A percentile compares a stretch with the other conserved stretches of the same genome.
Evolutionary conservation across 1,140 invertebrate species (phyloP).

Genomic region (Cydia amplana): DNA sequence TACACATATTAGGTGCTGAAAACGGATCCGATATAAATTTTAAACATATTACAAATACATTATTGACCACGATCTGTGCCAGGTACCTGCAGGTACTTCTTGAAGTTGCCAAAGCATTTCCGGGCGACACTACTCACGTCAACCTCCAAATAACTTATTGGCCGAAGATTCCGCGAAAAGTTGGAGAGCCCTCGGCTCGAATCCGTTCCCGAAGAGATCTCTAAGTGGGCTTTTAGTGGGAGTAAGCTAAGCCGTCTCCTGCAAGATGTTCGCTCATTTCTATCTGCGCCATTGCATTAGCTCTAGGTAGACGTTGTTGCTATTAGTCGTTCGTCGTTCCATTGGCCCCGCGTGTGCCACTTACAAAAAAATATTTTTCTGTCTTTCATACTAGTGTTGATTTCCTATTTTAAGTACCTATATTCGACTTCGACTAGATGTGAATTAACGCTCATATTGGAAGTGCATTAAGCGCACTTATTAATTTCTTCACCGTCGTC

Average conservation of each 20-base stretch:
- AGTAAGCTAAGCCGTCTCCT: constrained; percentile 74
- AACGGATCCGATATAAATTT: no score
- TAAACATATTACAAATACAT: neutral
- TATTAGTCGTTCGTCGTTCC: neutral
- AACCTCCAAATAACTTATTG: constrained; percentile 69
- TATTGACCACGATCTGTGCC: neutral
- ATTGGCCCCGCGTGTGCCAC: neutral
- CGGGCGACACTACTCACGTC: constrained; percentile 38
- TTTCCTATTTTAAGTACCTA: no score
- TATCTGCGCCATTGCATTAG: constrained; percentile 69
- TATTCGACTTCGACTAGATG: no score
- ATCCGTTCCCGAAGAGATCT: constrained; percentile 71
- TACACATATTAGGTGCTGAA: neutral
- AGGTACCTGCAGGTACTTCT: constrained; percentile 4
- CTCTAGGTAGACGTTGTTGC: neutral
- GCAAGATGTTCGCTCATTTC: constrained; percentile 72
- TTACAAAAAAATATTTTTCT: neutral
- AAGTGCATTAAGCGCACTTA: no score
- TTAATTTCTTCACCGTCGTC: no score
- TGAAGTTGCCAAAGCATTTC: constrained; percentile 29
- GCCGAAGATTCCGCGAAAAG: constrained; percentile 55
- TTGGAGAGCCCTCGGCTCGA: constrained; percentile 67
- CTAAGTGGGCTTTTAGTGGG: constrained; percentile 77
- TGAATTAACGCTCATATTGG: no score
- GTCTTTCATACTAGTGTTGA: no score